Base-by-base conservation (phyloP, 2,888 invertebrate genomes). In the Tridacna crocea region DNA sequence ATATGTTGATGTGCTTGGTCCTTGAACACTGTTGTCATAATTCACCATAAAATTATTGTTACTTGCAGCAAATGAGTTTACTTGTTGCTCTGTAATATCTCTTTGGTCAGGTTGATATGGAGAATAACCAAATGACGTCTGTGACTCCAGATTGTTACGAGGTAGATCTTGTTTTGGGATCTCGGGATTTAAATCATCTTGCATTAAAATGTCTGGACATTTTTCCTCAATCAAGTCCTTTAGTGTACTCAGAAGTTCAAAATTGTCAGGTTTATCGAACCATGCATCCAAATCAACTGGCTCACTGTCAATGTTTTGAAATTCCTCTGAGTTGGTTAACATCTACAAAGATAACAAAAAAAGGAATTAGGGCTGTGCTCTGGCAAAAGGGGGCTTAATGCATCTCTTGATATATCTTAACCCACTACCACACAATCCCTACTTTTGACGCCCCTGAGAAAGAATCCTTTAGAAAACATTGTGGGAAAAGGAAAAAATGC, bases 161-260 rank as follows among this genome's bases (percentile, higher is more conserved):
- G 17, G 15, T 15, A 19, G 19, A 55, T 55, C 55, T 36, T 36
- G 36, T 11, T 3, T 55, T 2, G 55, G 55, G 55, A 55, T 27
- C 10, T 26, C 6, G 19, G 13, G n/a, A 19, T 46, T 66, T 46
- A 46, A 15, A 27, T 66, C 66, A 17, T 47, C 70, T 26, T 51
- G 24, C 70, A 70, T 70, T 24, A 70, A 15, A 13, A 70, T 51
- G 15, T 70, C 70, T 51, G 70, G 70, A 68, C 47, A 68, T 47
- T 68, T 68, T 24, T 68, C 68, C n/a, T 46, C 11, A 24, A 70
- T 70, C 10, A 70, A 6, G 26, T 70, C 70, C 24, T n/a, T 4
- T 2, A 70, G 22, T 13, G 51, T 51, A 51, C 51, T 36, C 26
- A 70, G 51, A 13, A 70, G 70, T 8, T 70, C 51, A 51, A 24